Percentiles rank a stretch among this genome's conserved stretches.
phyloP scores from a whole-genome alignment of 2,113 vertebrate species.

The Megaceryle maxima region DNA sequence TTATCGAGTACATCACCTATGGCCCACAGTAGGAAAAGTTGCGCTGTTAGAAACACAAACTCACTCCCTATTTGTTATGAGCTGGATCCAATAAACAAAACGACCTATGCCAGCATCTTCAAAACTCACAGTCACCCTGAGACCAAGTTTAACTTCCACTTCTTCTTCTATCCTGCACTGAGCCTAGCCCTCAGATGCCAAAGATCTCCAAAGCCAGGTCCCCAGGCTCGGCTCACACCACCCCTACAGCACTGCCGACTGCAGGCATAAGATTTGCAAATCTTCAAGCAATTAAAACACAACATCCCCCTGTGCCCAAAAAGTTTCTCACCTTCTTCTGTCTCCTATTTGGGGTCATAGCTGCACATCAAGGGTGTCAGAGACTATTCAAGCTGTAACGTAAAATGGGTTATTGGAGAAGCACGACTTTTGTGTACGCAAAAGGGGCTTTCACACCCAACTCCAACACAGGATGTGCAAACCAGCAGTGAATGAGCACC shows the following conservation, averaged over 20 bases:
- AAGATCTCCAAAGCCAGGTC: background rate
- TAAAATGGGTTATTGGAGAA: background rate
- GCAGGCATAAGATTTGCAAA: constrained; percentile 1
- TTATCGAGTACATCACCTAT: background rate
- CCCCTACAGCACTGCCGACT: background rate
- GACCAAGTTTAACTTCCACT: constrained; percentile 25
- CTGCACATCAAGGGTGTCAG: background rate
- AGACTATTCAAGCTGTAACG: background rate
- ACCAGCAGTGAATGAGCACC: background rate
- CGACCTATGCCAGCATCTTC: constrained; percentile 22
- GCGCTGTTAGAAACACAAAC: constrained; percentile 33
- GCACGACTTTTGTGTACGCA: background rate
- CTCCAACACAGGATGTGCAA: background rate
- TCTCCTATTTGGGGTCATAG: constrained; percentile 24
- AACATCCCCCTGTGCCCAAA: background rate
- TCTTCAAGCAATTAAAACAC: constrained; percentile 24
- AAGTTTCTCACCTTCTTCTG: constrained; percentile 20
- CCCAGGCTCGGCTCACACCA: background rate
- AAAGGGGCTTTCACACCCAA: background rate
- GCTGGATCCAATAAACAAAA: constrained; percentile 43
- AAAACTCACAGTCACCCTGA: constrained; percentile 39
- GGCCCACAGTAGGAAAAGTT: constrained; percentile 3
- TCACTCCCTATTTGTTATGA: constrained; percentile 50
- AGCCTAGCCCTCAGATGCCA: background rate
- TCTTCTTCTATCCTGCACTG: background rate